Evolutionary conservation across 2,797 vertebrate genomes (phyloP), one percentile per base, ranked within the genome.

Genomic region (Chrysocyon brachyurus): DNA sequence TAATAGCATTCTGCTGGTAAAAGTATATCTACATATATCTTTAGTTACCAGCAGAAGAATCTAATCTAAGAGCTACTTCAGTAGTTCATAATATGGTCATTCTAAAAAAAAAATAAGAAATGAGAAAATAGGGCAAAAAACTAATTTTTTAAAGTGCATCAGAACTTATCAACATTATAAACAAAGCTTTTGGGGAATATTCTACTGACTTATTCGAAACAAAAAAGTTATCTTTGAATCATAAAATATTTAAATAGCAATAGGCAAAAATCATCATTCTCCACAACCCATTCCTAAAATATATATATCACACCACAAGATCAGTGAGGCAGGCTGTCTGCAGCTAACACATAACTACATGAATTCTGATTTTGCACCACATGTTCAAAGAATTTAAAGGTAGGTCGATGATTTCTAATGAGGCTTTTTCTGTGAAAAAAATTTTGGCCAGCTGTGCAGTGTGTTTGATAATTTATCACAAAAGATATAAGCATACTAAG

Each of bases 171-270:
- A 96, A 83, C 11, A 68, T 68, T 78, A 63, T n/a, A 10, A 40
- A 88, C 73, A 72, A 57, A 52, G 3, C 3, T 33, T 85, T 82
- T 46, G 12, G 21, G 66, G 92, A 95, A 61, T 64, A 90, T 82
- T 10, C 14, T 86, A 40, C n/a, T 10, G 7, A 94, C 16, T 91
- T 79, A 22, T 70, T 91, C 52, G 78, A 52, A 89, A 94, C 31
- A 57, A 87, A 28, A 95, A 72, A 12, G 12, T 33, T 9, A 79
- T 52, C 12, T 82, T 92, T 92, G 78, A 84, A 70, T 93, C n/a
- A 91, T 94, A 63, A 93, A 91, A 82, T 96, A 96, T 94, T 94
- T 97, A 95, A 97, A 91, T 88, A 83, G 9, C 15, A 87, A 87
- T 85, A 88, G 57, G n/a, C 83, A 87, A 84, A 95, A 88, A 46